phyloP scores from a whole-genome alignment of 2,113 vertebrate genomes.

The Ahaetulla prasina region DNA sequence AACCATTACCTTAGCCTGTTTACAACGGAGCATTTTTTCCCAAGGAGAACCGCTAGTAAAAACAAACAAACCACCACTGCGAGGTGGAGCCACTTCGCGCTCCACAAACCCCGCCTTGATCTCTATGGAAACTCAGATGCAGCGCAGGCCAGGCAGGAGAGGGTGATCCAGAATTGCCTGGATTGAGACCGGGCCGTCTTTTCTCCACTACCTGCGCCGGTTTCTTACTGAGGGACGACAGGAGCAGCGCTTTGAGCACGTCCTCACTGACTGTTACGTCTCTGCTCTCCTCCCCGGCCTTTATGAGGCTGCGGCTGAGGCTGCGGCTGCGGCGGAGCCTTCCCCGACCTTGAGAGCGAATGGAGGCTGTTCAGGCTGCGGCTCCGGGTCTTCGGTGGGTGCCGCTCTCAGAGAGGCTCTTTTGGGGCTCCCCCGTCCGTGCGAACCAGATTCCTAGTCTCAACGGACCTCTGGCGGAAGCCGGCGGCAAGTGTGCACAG shows the following conservation, averaged over 20 bases:
- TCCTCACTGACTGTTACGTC: background rate
- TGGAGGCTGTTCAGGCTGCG: background rate
- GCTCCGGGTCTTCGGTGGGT: background rate
- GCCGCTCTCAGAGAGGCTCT: too few species aligned
- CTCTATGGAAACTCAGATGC: slow-evolving; percentile 38
- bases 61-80: background rate
- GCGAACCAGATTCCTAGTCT: background rate
- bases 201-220: too few species aligned
- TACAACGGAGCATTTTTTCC: background rate
- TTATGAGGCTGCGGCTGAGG: too few species aligned
- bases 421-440: background rate
- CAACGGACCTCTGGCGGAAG: background rate
- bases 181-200: background rate
- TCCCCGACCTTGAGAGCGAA: background rate
- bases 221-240: background rate
- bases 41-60: background rate
- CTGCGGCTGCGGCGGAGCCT: background rate
- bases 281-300: background rate
- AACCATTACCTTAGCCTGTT: background rate
- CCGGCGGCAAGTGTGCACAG: background rate
- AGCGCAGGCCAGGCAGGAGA: background rate
- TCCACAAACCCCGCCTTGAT: background rate
- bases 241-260: background rate
- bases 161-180: background rate
- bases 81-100: background rate